These are phyloP conservation scores for Ennomos erosarius DNA, from an alignment of 2,888 invertebrate species.

Conservation along the genomic window DNA sequence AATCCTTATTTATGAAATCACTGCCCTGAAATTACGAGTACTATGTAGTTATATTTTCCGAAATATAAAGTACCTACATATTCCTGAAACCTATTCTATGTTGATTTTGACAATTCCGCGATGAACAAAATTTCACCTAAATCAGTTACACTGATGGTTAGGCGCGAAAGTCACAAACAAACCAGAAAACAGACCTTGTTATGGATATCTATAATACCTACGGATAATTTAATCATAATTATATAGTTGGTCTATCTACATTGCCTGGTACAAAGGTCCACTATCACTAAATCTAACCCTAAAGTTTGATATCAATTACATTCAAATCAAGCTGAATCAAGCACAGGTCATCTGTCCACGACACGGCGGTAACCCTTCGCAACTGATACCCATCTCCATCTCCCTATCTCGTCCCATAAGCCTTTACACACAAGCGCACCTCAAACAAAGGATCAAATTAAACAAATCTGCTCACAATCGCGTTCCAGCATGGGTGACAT, in stretches of 20 bases:
- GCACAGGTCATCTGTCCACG: conserved; percentile 70
- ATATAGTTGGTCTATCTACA: neutral
- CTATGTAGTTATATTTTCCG: no score
- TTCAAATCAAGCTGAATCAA: conserved; percentile 48
- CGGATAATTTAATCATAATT: no score
- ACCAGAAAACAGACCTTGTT: no score
- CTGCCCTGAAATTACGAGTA: no score
- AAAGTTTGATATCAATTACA: conserved; percentile 30
- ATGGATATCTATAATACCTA: no score
- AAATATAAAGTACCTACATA: no score
- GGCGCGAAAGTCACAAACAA: no score
- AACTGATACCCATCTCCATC: conserved; percentile 68
- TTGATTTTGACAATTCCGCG: no score
- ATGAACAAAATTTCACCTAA: no score
- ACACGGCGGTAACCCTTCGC: conserved; percentile 69
- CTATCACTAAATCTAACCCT: conserved; percentile 24
- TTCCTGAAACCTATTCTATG: no score
- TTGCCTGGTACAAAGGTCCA: neutral
- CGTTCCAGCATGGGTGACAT: conserved; percentile 69
- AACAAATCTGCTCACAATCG: conserved; percentile 82
- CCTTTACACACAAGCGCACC: conserved; percentile 76
- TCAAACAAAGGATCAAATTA: conserved; percentile 84
- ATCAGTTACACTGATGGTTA: no score
- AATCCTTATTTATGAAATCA: no score
- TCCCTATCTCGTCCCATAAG: conserved; percentile 64